A percentile compares a stretch with the other conserved stretches of the same genome.
Conservation (phyloP, 2,888 invertebrate genomes). For the Octodonta nipae region DNA sequence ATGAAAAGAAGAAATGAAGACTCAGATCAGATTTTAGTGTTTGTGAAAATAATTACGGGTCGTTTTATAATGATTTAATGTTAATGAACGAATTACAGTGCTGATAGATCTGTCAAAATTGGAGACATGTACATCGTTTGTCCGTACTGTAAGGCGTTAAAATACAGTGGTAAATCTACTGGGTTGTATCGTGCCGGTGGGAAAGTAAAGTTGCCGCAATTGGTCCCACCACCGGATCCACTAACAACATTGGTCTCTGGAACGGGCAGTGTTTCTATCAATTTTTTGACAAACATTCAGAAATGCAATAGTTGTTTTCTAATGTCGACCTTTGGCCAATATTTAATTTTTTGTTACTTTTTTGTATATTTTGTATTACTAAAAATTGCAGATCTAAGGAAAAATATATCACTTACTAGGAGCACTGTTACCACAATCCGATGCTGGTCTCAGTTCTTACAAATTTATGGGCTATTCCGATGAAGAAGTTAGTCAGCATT, state of each 20-base stretch:
- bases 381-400: conserved; percentile 3
- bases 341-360: not conserved
- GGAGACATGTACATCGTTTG: not conserved
- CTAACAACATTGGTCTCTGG: conserved; percentile 2
- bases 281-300: conserved; percentile 3
- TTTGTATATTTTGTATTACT: not conserved
- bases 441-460: conserved; percentile 4
- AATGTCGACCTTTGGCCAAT: conserved; percentile 2
- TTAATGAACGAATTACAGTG: no score
- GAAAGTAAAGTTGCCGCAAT: conserved; percentile 12
- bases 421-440: conserved; percentile 1
- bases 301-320: conserved; percentile 3
- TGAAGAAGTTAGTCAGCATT: conserved; percentile 2
- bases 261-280: not conserved
- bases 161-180: conserved; percentile 27
- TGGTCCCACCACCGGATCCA: conserved; percentile 5
- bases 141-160: conserved; percentile 22
- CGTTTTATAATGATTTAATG: no score
- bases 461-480: conserved; percentile 5
- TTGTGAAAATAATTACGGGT: no score
- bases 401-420: conserved; percentile 2
- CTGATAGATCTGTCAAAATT: no score
- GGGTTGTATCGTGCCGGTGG: conserved; percentile 32
- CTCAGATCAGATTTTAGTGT: no score
- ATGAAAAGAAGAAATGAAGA: no score